Conservation (phyloP, 2,113 vertebrate species). For the Hemiscyllium ocellatum region DNA sequence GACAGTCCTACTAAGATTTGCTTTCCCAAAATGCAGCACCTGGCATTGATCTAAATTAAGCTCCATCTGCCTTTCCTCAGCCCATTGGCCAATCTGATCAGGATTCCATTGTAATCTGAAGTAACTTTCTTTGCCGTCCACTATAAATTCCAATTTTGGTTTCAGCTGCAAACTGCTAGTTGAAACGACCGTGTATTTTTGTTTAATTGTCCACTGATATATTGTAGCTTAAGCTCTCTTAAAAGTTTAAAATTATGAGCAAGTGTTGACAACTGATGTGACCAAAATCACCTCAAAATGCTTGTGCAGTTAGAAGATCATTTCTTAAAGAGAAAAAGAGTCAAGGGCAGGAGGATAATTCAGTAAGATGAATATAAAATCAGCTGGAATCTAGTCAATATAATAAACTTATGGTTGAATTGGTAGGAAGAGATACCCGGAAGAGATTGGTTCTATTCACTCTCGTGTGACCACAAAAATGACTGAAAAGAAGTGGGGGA, state of each 20-base stretch:
- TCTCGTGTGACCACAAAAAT: neutral
- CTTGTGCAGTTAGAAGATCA: neutral
- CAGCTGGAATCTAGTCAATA: neutral
- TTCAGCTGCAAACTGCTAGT: no score
- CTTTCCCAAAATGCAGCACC: no score
- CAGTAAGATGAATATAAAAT: neutral
- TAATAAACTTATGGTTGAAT: slow-evolving; percentile 1
- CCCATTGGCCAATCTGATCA: no score
- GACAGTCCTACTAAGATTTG: no score
- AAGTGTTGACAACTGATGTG: neutral
- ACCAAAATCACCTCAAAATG: neutral
- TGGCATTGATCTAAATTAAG: no score
- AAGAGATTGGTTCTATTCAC: neutral
- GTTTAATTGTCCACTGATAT: no score
- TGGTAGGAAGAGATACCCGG: neutral
- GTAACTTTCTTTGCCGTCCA: no score
- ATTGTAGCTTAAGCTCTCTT: neutral
- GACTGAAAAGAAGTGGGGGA: neutral
- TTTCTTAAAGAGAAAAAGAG: neutral
- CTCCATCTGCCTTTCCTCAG: no score
- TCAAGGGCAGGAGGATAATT: neutral
- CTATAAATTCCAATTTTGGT: no score
- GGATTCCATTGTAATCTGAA: no score
- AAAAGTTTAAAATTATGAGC: neutral
- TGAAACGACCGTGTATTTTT: no score